A percentile compares a stretch with the other conserved stretches of the same genome.
These are phyloP conservation scores for Heliconius erato DNA, from an alignment of 2,888 invertebrate species.

Conservation along the genomic window DNA sequence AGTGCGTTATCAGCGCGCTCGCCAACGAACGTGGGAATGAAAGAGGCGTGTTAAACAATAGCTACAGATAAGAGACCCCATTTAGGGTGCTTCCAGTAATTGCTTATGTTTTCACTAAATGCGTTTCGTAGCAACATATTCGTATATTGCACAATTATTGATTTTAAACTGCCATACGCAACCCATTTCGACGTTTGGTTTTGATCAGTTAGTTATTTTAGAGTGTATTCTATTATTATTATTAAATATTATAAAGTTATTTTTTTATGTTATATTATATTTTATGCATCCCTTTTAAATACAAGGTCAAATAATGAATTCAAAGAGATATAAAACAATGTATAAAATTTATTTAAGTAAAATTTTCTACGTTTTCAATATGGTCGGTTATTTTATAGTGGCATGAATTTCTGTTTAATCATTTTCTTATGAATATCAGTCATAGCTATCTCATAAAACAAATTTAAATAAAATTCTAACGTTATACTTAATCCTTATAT, in stretches of 20 bases:
- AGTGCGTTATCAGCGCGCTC: constrained; percentile 75
- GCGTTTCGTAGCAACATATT: constrained; percentile 56
- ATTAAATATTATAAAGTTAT: not conserved
- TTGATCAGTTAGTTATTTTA: not conserved
- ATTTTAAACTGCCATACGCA: constrained; percentile 16
- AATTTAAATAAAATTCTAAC: not conserved
- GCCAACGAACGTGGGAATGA: constrained; percentile 82
- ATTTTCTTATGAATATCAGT: not conserved
- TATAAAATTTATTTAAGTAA: not conserved
- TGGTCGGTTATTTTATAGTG: not conserved
- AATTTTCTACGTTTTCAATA: not conserved
- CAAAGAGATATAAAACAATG: not conserved
- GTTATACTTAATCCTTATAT: too few species aligned
- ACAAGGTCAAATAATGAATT: not conserved
- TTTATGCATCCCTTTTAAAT: not conserved
- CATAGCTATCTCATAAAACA: not conserved
- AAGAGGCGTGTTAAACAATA: constrained; percentile 84
- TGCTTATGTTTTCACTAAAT: constrained; percentile 69
- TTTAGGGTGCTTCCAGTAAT: constrained; percentile 79
- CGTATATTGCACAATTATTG: constrained; percentile 42
- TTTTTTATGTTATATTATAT: not conserved
- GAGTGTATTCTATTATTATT: not conserved
- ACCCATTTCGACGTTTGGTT: not conserved
- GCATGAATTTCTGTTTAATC: not conserved
- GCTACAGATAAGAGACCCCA: constrained; percentile 81